Conservation (phyloP, 1,140 invertebrate species). For the Drosophila aff. region DNA sequence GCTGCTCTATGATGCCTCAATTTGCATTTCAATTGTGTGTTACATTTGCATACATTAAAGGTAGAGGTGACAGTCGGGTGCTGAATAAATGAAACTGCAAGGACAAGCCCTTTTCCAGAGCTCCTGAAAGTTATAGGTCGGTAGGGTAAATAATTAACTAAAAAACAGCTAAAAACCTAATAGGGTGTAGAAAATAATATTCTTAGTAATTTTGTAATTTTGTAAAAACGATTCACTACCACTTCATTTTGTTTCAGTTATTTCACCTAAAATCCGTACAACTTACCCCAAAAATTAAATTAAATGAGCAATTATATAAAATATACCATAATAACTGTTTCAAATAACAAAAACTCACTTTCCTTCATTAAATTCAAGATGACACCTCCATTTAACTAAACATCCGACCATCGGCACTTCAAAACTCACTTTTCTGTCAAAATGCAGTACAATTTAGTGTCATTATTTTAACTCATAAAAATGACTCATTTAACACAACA, state of each 20-base stretch:
- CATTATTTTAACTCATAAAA: conserved; percentile 24
- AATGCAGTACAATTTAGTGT: conserved; percentile 12
- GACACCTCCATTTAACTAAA: background rate
- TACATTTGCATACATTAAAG: conserved; percentile 50
- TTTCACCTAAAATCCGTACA: background rate
- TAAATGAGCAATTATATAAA: background rate
- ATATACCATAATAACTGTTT: background rate
- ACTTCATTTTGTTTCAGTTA: background rate
- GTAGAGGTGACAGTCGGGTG: background rate
- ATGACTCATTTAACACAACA: conserved; percentile 16
- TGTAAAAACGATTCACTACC: too few relatives aligned
- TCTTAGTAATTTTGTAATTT: too few relatives aligned
- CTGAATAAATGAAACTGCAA: background rate
- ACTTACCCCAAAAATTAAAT: background rate
- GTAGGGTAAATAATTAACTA: background rate
- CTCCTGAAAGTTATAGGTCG: background rate
- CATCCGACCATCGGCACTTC: background rate
- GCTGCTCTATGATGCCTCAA: conserved; percentile 28
- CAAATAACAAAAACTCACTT: background rate
- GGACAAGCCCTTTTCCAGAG: conserved; percentile 1
- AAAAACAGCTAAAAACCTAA: too few relatives aligned
- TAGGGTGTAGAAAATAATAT: too few relatives aligned
- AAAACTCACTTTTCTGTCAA: background rate
- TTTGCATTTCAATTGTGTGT: conserved; percentile 50
- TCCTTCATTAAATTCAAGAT: background rate